Evolutionary conservation across 2,113 vertebrate genomes (phyloP), one percentile per base, ranked within the genome.

Genomic region (Sorex fumeus): DNA sequence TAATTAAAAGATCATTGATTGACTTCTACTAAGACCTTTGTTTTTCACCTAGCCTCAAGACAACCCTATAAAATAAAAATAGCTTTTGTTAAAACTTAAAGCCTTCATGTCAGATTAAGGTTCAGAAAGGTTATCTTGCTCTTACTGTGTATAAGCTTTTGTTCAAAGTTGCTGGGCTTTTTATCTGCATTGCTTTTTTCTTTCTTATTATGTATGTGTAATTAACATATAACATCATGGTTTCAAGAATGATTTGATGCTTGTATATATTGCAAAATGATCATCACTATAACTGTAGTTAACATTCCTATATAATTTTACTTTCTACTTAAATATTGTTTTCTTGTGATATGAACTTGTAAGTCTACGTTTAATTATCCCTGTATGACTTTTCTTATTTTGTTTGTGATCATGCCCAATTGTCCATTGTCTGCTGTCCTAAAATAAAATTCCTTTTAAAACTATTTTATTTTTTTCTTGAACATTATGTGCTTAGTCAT

Each of bases 361-460:
- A 43, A 43, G 36, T 23, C 70, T 71, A 25, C 19, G 10, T 13
- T 50, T 10, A 50, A 10, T 36, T 71, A 40, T 71, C 34, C 8
- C n/a, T 71, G 34, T 43, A 27, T 40, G 67, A 25, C 47, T 43
- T 32, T 94, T 57, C 62, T 93, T 72, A 43, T 21, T n/a, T 81
- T 77, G 16, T 50, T 25, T 88, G 84, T 23, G 81, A 8, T 27
- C 25, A 8, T 25, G 10, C 21, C 28, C 30, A 79, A n/a, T 64
- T 71, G 88, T 75, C 9, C 8, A 16, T 84, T 43, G 30, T 80
- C 34, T 62, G 0, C 40, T 80, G 16, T 75, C 28, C n/a, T 77
- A n/a, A 91, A 77, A 70, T 77, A 67, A 91, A 86, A 36, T 45
- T 27, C 27, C n/a, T 43, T 84, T 70, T 84, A 28, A 74, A 91